Conservation (phyloP, 2,888 invertebrate species). For the Acanthoscelides obtectus region DNA sequence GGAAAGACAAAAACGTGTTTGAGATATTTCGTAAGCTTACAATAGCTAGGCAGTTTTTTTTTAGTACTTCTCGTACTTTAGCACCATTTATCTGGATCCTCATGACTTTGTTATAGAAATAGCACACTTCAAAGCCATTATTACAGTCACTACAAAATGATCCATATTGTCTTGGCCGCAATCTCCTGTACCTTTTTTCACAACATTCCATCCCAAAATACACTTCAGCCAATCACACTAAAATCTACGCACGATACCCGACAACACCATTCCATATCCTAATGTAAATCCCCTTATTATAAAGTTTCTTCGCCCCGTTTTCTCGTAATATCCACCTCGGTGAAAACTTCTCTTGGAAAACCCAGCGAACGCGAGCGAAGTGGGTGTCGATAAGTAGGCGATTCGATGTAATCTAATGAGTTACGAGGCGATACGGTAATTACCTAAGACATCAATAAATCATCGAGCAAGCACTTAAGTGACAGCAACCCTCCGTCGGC, state of each 20-base stretch:
- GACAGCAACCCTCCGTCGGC: background rate
- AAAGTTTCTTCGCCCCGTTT: background rate
- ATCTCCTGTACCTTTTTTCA: no score
- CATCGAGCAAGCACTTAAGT: background rate
- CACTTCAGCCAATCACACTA: no score
- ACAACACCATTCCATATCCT: background rate
- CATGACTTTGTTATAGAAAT: no score
- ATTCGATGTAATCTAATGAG: background rate
- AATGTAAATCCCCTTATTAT: background rate
- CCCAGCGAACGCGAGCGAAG: background rate
- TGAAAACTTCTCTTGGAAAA: background rate
- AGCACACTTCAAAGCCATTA: no score
- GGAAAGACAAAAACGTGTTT: no score
- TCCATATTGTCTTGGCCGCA: no score
- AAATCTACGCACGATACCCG: background rate
- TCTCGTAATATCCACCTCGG: background rate
- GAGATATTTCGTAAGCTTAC: no score
- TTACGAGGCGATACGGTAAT: background rate
- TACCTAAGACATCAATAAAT: background rate
- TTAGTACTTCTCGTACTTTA: no score
- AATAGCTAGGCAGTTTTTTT: no score
- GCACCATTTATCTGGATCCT: no score
- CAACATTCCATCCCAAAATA: no score
- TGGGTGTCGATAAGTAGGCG: background rate
- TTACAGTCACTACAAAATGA: no score